A percentile compares a stretch with the other conserved stretches of the same genome.
Conservation (phyloP, 2,797 vertebrate genomes). For the Neopelma chrysocephalum region DNA sequence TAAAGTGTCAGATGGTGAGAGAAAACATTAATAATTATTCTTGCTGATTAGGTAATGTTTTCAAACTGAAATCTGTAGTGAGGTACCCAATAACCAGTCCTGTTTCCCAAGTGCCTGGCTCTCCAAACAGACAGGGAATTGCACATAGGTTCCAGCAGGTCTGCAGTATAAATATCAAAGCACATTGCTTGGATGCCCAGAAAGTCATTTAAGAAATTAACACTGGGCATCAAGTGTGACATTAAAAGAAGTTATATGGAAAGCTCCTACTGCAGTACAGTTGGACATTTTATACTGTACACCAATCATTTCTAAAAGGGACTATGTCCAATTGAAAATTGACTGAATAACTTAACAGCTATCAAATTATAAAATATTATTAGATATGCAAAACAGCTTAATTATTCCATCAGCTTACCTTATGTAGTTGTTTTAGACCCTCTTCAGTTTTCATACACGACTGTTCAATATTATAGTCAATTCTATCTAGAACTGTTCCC, state of each 20-base stretch:
- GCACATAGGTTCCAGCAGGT: not conserved
- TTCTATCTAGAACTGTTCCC: constrained; percentile 97
- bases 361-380: not conserved
- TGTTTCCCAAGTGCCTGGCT: not conserved
- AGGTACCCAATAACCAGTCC: not conserved
- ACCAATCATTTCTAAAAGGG: not conserved
- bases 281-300: not conserved
- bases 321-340: fast-evolving
- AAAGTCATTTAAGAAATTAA: not conserved
- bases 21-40: not conserved
- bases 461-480: constrained; percentile 97
- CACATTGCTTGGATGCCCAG: not conserved
- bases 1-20: not conserved
- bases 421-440: constrained; percentile 93
- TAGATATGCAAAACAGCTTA: not conserved
- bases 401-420: constrained; percentile 78
- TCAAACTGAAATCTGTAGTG: not conserved
- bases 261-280: not conserved
- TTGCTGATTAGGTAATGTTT: not conserved
- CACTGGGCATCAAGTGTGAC: not conserved
- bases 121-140: not conserved
- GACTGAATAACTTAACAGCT: not conserved
- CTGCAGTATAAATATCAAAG: not conserved
- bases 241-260: not conserved
- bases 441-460: constrained; percentile 96